A percentile compares a stretch with the other conserved stretches of the same genome.
Evolutionary conservation across 2,113 vertebrate genomes (phyloP).

Genomic region (Donacobius atricapilla): DNA sequence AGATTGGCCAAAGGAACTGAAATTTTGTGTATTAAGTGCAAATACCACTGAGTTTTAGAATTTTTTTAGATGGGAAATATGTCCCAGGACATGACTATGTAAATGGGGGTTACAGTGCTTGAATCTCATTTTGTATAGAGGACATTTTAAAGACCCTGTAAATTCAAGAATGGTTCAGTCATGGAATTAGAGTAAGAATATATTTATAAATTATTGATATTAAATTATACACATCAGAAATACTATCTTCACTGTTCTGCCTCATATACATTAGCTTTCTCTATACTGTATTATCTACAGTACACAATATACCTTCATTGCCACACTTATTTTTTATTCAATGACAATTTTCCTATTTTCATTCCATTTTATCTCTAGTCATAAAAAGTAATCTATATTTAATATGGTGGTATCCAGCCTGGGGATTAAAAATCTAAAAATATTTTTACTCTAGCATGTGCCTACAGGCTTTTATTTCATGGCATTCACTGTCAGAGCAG

Average conservation of each 20-base stretch:
- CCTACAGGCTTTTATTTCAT: background rate
- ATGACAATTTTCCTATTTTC: conserved; percentile 23
- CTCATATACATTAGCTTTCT: background rate
- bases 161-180: background rate
- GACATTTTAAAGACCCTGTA: background rate
- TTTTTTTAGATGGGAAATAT: background rate
- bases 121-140: background rate
- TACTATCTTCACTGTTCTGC: background rate
- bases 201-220: background rate
- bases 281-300: background rate
- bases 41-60: background rate
- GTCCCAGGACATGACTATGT: background rate
- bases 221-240: background rate
- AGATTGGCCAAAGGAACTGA: background rate
- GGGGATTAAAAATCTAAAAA: conserved; percentile 65
- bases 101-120: background rate
- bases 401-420: conserved; percentile 62
- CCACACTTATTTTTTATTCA: background rate
- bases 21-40: background rate
- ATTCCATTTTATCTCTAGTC: conserved; percentile 60
- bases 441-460: conserved; percentile 62
- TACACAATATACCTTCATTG: background rate
- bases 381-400: conserved; percentile 62
- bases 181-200: background rate
- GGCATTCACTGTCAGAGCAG: conserved; percentile 41